Evolutionary conservation across 2,797 vertebrate species (phyloP), one percentile per base, ranked within the genome.

Genomic region (Melanotaenia maccullochi): DNA sequence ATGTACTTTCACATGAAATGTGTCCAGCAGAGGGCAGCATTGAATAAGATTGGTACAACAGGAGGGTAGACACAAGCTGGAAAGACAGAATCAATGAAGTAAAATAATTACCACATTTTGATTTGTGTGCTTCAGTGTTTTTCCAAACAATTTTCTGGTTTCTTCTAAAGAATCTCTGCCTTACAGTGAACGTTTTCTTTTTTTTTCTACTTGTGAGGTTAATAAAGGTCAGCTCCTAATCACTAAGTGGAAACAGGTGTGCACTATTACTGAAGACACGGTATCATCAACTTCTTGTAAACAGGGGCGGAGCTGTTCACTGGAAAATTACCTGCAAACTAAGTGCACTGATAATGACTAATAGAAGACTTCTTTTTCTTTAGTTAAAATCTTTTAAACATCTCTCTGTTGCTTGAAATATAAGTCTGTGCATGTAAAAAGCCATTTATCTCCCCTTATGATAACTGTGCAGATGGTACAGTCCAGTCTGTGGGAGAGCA

Each of bases 1-100:
- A n/a, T n/a, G 16, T 16, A 18, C 40, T 42, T 33, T 7, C 32
- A 42, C 40, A 42, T 18, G 3, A 49, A 9, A 22, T 60, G 28
- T 47, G 36, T 20, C 60, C 68, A 63, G 2, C 9, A 57, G 59
- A 28, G 36, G 56, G 68, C 68, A 56, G 36, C 36, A 32, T 35
- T 44, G 60, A 33, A 36, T 30, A 11, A 30, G 1, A 16, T 28
- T 18, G 5, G 4, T 9, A 0, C 35, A n/a, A 13, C 22, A n/a
- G 11, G 16, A 30, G 18, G 9, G 18, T 20, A 47, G 30, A 30
- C 8, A n/a, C 18, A 47, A 47, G 20, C 42, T n/a, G 20, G 20
- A 49, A 49, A 49, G 18, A 20, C 9, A 9, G 38, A 14, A 40
- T 3, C 13, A 40, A 13, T 40, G 13, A 40, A 4, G 38, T 16